Evolutionary conservation across 1,140 invertebrate species (phyloP).

Genomic region (Drosophila pseudoananassae): DNA sequence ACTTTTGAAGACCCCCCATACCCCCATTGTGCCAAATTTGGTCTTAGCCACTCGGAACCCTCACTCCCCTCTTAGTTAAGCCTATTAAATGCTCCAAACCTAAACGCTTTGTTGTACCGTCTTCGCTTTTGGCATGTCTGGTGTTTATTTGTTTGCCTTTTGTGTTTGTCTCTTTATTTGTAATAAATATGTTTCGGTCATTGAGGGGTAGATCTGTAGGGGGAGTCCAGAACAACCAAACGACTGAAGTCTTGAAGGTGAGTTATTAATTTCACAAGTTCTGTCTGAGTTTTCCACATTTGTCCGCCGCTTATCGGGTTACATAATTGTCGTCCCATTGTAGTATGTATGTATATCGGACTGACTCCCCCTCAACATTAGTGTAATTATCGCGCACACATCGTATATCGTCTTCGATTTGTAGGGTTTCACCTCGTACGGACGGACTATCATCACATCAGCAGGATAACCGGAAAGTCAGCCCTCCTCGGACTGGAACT

Average conservation of each 20-base stretch:
- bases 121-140: conserved; percentile 42
- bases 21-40: too few species aligned
- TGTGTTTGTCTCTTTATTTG: conserved; percentile 82
- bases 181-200: conserved; percentile 74
- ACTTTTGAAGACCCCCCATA: conserved; percentile 28
- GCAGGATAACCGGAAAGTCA: conserved; percentile 40
- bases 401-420: conserved; percentile 57
- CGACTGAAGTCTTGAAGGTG: conserved; percentile 12
- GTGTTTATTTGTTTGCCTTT: conserved; percentile 78
- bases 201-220: neutral
- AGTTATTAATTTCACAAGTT: conserved; percentile 79
- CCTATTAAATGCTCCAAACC: conserved; percentile 75
- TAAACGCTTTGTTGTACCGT: conserved; percentile 76
- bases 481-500: conserved; percentile 13
- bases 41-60: neutral
- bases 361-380: conserved; percentile 32
- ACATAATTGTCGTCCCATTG: conserved; percentile 75
- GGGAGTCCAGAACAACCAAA: neutral
- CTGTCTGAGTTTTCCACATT: conserved; percentile 61
- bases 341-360: conserved; percentile 1
- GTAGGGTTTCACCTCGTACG: conserved; percentile 60
- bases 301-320: conserved; percentile 64
- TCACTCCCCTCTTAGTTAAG: conserved; percentile 59
- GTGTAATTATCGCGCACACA: conserved; percentile 73
- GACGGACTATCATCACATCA: conserved; percentile 28